phyloP scores from a whole-genome alignment of 2,113 vertebrate species.

The Oreochromis tanganicae region DNA sequence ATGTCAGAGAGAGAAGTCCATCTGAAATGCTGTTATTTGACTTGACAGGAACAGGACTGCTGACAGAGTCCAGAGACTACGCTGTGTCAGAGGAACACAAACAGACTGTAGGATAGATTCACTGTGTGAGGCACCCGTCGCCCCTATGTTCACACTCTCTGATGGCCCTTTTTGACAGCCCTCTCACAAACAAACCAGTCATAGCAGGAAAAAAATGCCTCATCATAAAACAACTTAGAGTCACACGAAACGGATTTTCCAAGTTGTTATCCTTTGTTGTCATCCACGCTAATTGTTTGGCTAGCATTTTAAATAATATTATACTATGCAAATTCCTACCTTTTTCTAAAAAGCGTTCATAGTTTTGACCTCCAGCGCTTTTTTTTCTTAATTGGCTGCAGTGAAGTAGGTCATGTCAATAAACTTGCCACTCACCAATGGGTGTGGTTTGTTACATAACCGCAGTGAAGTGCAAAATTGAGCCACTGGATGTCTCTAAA shows the following conservation, averaged over 20 bases:
- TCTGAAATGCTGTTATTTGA: conserved; percentile 61
- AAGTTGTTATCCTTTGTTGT: not conserved
- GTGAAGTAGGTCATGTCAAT: not conserved
- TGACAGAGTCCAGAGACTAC: conserved; percentile 65
- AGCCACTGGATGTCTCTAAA: not conserved
- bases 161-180: conserved; percentile 38
- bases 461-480: not conserved
- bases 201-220: not conserved
- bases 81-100: conserved; percentile 62
- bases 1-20: conserved; percentile 23
- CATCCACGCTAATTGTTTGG: not conserved
- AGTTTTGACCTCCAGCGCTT: not conserved
- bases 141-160: conserved; percentile 41
- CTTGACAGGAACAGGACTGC: conserved; percentile 58
- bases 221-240: not conserved
- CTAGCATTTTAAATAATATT: not conserved
- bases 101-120: conserved; percentile 50
- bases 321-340: not conserved
- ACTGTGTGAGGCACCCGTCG: conserved; percentile 9
- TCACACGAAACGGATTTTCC: not conserved
- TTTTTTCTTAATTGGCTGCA: not conserved
- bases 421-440: not conserved
- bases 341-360: not conserved
- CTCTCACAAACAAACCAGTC: conserved; percentile 22
- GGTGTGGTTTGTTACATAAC: not conserved